A percentile compares a stretch with the other conserved stretches of the same genome.
These are phyloP conservation scores for Vidua macroura DNA, from an alignment of 2,113 vertebrate species.

Conservation along the genomic window DNA sequence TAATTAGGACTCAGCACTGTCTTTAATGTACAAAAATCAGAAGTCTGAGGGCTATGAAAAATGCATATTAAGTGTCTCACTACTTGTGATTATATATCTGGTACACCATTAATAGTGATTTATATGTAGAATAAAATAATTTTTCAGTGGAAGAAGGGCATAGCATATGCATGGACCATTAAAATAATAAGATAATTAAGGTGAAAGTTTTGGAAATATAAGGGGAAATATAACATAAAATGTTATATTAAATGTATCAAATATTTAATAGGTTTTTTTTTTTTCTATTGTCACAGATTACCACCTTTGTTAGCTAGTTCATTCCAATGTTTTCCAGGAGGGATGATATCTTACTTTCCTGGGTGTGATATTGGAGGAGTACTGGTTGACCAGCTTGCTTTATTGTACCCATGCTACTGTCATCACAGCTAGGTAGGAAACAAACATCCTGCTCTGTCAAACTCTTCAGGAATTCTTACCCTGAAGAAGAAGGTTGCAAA, in stretches of 20 bases:
- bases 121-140: not conserved
- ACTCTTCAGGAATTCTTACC: not conserved
- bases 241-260: not conserved
- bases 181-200: not conserved
- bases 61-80: not conserved
- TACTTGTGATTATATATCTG: not conserved
- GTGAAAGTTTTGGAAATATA: not conserved
- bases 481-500: not conserved
- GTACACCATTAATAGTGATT: not conserved
- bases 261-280: not conserved
- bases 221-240: not conserved
- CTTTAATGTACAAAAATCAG: not conserved
- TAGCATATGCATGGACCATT: not conserved
- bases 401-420: not conserved
- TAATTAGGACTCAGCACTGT: not conserved
- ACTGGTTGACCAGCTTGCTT: not conserved
- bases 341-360: not conserved
- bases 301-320: not conserved
- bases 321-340: not conserved
- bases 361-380: not conserved
- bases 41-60: not conserved
- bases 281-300: not conserved
- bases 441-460: not conserved
- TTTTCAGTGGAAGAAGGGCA: not conserved
- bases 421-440: not conserved